Evolutionary conservation across 92 coral and sea anemone species (phyloP), one percentile per base, ranked within the genome.

Genomic region (Virgularia gustaviana): DNA sequence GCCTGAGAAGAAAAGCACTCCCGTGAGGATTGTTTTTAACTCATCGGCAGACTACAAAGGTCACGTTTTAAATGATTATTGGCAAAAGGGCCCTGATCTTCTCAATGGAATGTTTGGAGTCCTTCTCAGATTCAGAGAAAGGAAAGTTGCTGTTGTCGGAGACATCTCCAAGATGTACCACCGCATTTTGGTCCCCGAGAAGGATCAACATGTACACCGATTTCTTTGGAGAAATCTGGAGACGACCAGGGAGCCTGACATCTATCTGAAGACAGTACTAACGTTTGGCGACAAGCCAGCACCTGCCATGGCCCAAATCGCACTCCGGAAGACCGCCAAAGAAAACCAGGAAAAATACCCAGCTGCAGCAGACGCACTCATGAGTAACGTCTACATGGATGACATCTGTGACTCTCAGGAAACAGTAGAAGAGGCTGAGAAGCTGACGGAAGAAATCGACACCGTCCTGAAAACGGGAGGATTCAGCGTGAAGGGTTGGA

Each of bases 11-110:
- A 76, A 71, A 31, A 64, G 83, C 22, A 85, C 89, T 20, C 89
- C 89, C n/a, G 80, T 76, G 7, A 23, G 86, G 61, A 76, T 85
- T 37, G 89, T 85, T 5, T 85, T 85, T 31, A 81, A 81, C 22
- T 72, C 79, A 34, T 65, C 81, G 42, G 73, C 82, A 5, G 70
- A 41, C 22, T 86, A 76, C 77, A 79, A 63, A 65, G 85, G 88
- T 5, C 88, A 79, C 36, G 43, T 23, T 23, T 52, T 84, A 24
- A 84, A 84, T 43, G 84, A 84, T n/a, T 83, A 71, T 45, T 83
- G 83, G 87, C 68, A 61, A 7, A 81, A 81, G 52, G 86, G 86
- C 10, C 81, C 86, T 2, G 81, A 81, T 19, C 72, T 77, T 27
- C 65, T 77, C 42, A 71, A 83, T 63, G 63, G 63, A 29, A 44